Base-by-base conservation (phyloP, 1,140 invertebrate species). In the Diabrotica undecimpunctata region DNA sequence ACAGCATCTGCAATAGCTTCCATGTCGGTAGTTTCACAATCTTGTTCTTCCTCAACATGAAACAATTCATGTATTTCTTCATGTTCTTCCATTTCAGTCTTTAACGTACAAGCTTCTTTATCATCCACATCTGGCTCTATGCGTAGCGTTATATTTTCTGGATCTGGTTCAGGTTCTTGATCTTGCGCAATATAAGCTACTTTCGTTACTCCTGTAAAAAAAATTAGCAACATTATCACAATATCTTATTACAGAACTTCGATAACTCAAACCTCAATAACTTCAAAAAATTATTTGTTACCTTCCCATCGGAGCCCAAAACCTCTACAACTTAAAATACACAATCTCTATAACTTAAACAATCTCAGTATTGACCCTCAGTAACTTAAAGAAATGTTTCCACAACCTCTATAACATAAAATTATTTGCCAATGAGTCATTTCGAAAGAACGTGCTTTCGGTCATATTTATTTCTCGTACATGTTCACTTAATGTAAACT, bases 101-200 rank as follows among this genome's bases (percentile, higher is more conserved):
- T 70, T 53, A 78, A 64, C 5, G 77, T 78, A 61, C 77, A 78
- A 13, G 75, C 75, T 54, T 73, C 72, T 66, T 75, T 78, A 58
- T 74, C 77, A 8, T 70, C 54, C 37, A 64, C 25, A 59, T 78
- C 74, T 10, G 70, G 64, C 66, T 78, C 75, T 11, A 62, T 6
- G 0, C 77, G 72, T 46, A 79, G 60, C n/a, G 77, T 78, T 41
- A 85, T 85, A 58, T 81, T 84, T 64, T 80, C 82, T 6, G 75
- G 72, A 50, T 71, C 66, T 13, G 73, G 71, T 54, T 79, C 77
- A 10, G 69, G 60, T 62, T 76, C 74, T 5, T 70, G 66, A 54
- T 72, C 68, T n/a, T 68, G 73, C 58, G 76, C 65, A 56, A 79
- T 76, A 57, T 78, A 79, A 11, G 76, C 66, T 2, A 78, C 75